These are phyloP conservation scores for Otocyon megalotis DNA, from an alignment of 2,113 vertebrate species.

Conservation along the genomic window DNA sequence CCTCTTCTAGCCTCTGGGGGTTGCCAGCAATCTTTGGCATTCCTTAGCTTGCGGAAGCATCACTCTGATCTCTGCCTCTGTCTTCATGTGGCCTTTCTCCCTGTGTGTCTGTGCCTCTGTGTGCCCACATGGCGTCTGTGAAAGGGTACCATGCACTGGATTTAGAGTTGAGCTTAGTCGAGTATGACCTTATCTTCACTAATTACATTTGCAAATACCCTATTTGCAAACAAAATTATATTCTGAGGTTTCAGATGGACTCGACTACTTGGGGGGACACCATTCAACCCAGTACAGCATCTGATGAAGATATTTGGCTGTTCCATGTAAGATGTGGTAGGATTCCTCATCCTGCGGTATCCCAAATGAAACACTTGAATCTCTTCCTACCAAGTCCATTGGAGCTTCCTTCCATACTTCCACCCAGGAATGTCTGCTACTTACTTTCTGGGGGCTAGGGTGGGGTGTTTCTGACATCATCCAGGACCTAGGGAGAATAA, in stretches of 20 bases:
- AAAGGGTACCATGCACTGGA: neutral
- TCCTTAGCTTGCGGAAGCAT: neutral
- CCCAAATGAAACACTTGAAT: too few species aligned
- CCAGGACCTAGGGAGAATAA: neutral
- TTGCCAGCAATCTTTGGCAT: too few species aligned
- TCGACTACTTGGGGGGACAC: neutral
- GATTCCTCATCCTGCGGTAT: neutral
- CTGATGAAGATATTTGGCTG: neutral
- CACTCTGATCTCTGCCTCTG: neutral
- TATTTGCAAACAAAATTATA: neutral
- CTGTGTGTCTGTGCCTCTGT: neutral
- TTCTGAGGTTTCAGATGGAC: neutral
- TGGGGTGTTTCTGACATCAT: neutral
- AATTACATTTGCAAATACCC: neutral
- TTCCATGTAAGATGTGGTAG: neutral
- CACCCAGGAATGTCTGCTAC: neutral
- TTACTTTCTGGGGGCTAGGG: neutral
- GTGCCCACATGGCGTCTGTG: neutral
- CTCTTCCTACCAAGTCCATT: neutral
- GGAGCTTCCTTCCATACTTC: neutral
- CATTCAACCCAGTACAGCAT: neutral
- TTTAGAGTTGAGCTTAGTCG: neutral
- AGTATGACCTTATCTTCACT: neutral
- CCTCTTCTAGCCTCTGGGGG: neutral
- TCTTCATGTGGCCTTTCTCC: neutral